Percentiles rank a stretch among this genome's conserved stretches.
Conservation (phyloP, 2,113 vertebrate species). For the Myxocyprinus asiaticus region DNA sequence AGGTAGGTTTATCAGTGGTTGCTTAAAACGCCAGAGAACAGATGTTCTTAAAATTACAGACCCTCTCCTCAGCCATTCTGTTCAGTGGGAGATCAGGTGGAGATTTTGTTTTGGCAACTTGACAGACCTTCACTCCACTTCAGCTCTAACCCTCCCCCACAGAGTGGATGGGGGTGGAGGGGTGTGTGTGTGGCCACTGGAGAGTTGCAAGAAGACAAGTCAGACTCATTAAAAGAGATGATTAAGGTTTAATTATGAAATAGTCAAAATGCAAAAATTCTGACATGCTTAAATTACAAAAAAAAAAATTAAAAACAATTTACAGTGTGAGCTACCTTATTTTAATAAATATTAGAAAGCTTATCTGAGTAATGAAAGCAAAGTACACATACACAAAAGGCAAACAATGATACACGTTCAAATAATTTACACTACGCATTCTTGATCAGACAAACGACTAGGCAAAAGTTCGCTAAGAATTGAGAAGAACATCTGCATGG, state of each 20-base stretch:
- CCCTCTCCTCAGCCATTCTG: conserved; percentile 48
- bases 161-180: background rate
- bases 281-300: conserved; percentile 26
- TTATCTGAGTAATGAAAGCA: conserved; percentile 56
- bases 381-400: conserved; percentile 68
- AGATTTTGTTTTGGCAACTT: conserved; percentile 66
- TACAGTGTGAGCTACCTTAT: conserved; percentile 67
- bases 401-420: conserved; percentile 68
- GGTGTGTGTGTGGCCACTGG: conserved; percentile 2
- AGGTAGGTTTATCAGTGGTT: conserved; percentile 47
- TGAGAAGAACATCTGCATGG: background rate
- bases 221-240: conserved; percentile 36
- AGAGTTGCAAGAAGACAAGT: conserved; percentile 40
- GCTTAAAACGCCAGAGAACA: conserved; percentile 73
- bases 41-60: conserved; percentile 76
- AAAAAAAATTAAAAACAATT: conserved; percentile 38
- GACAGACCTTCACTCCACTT: conserved; percentile 42
- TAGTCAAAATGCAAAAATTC: conserved; percentile 29
- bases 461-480: background rate
- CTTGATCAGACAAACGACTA: conserved; percentile 1
- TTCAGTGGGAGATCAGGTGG: conserved; percentile 69
- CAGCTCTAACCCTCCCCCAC: conserved; percentile 19
- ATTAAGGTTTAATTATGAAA: conserved; percentile 52
- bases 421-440: conserved; percentile 51
- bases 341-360: conserved; percentile 73